Base-by-base conservation (phyloP, 2,113 vertebrate species). In the Stomatorhinus ivindoensis region DNA sequence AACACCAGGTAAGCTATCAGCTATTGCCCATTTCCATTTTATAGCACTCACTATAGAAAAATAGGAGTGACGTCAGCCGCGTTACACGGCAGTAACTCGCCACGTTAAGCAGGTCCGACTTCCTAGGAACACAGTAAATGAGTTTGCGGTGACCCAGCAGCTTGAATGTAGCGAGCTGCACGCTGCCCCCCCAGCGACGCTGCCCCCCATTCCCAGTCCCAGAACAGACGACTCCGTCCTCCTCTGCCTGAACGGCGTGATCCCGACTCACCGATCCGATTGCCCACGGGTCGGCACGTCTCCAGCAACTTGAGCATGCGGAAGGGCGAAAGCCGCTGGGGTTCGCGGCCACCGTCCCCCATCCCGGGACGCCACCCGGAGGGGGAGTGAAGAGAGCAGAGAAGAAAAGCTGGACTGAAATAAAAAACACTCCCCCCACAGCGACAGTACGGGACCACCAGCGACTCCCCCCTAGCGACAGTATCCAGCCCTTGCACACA, bases 231-330 rank as follows among this genome's bases (percentile, higher is more conserved):
- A 35, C 73, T 42, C 13, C 0, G 17, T 80, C 73, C 35, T 42
- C 17, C 73, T 61, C 55, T 61, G 31, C 4, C 7, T 2, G 24
- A 10, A n/a, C 39, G 7, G 17, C 35, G 51, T 27, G 51, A 88
- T 27, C 65, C 4, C 27, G 31, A 95, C 95, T 96, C 93, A 96
- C 95, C 95, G 46, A 96, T 95, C 27, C 93, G 93, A 85, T 92
- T 94, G 80, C 94, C 94, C 2, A 93, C 92, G 80, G 94, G 92
- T 76, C 93, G 94, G 89, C 94, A 95, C 0, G 94, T 93, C 90
- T 96, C 95, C 86, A 95, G 92, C 90, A 95, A 91, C 47, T 94
- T 93, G 44, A 96, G 95, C 94, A 95, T 96, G 61, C 94, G 94
- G 90, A 96, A 95, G 35, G 95, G 94, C 48, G 95, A 95, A 58